Percentiles rank a stretch among this genome's conserved stretches.
These are phyloP conservation scores for Mungos mungo DNA, from an alignment of 2,113 vertebrate genomes.

Conservation along the genomic window DNA sequence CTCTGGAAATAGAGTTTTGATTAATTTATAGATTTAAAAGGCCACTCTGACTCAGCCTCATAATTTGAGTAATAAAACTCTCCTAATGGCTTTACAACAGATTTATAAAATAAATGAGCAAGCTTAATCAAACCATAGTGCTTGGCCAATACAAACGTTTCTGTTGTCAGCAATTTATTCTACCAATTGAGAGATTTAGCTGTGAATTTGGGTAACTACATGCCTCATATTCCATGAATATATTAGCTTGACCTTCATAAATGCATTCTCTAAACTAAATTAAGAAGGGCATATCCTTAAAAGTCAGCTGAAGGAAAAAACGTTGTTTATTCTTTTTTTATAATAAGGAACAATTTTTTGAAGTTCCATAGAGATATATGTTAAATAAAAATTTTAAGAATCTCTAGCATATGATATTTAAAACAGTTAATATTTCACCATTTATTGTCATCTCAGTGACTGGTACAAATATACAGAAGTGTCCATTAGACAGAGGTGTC, in stretches of 20 bases:
- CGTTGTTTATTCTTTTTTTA: background rate
- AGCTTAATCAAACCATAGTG: constrained; percentile 62
- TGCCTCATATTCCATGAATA: constrained; percentile 39
- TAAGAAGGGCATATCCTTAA: constrained; percentile 60
- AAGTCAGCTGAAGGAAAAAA: background rate
- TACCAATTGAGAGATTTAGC: constrained; percentile 47
- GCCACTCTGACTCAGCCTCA: constrained; percentile 60
- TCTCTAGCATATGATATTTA: background rate
- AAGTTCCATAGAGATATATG: background rate
- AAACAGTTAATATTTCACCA: background rate
- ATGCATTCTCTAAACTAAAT: constrained; percentile 39
- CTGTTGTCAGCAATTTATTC: constrained; percentile 63
- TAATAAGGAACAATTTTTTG: constrained; percentile 5
- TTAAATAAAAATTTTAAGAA: background rate
- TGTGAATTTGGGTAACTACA: constrained; percentile 26
- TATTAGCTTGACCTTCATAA: constrained; percentile 42
- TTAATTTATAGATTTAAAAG: constrained; percentile 74
- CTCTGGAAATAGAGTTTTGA: constrained; percentile 66
- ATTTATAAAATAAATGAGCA: constrained; percentile 67
- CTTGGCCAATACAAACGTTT: constrained; percentile 45
- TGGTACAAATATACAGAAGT: background rate
- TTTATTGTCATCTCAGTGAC: constrained; percentile 22
- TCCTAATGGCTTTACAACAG: constrained; percentile 60
- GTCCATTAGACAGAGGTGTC: background rate
- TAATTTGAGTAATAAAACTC: constrained; percentile 73